These are phyloP conservation scores for Diarsia dahlii DNA, from an alignment of 2,888 invertebrate species.

Conservation along the genomic window DNA sequence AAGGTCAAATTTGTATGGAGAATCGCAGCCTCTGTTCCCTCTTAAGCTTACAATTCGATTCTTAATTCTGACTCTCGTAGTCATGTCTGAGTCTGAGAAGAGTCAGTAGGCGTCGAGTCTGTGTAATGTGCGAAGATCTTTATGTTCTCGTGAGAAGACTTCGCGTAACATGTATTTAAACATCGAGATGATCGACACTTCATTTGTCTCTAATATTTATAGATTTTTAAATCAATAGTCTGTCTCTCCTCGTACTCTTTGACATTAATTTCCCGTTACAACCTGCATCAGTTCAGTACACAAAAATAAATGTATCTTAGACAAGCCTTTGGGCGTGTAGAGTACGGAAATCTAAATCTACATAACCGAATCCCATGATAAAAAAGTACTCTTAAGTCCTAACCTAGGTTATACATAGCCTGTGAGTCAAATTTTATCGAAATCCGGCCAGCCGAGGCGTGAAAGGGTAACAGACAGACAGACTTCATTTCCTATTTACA, in stretches of 20 bases:
- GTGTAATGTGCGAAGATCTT: background rate
- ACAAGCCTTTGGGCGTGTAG: background rate
- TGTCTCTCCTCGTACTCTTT: background rate
- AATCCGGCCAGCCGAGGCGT: background rate
- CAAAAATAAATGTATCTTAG: background rate
- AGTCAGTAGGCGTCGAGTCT: background rate
- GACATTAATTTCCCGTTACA: slow-evolving; percentile 7
- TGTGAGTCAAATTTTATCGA: background rate
- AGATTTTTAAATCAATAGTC: slow-evolving; percentile 39
- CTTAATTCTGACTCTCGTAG: background rate
- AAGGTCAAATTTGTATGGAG: no score
- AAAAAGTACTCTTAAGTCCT: background rate
- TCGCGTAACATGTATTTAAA: slow-evolving; percentile 51
- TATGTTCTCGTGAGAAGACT: slow-evolving; percentile 39
- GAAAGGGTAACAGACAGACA: background rate
- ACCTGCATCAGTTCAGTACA: background rate
- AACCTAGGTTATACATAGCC: background rate
- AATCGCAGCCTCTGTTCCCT: no score
- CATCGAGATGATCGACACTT: slow-evolving; percentile 40
- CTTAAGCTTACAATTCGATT: background rate
- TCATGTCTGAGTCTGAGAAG: background rate
- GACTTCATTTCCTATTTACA: background rate
- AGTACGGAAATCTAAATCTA: background rate
- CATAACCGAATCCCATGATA: background rate
- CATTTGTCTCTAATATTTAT: slow-evolving; percentile 41